A percentile compares a stretch with the other conserved stretches of the same genome.
Conservation (phyloP, 2,797 vertebrate species). For the Danio albolineatus region DNA sequence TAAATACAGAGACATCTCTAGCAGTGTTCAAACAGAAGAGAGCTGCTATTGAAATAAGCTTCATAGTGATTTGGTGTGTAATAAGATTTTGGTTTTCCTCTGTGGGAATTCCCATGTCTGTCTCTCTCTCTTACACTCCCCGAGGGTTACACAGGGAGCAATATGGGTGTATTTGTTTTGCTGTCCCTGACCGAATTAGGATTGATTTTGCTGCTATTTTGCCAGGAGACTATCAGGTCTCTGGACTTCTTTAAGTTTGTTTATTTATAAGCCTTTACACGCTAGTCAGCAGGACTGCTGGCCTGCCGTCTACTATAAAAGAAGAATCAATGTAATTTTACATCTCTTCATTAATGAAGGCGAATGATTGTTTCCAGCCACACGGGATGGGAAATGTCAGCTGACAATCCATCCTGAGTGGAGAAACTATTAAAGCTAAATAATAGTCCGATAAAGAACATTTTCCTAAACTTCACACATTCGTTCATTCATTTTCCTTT, state of each 20-base stretch:
- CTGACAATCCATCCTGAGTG: conserved; percentile 42
- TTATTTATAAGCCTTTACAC: conserved; percentile 80
- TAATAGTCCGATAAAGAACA: neutral
- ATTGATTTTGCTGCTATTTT: conserved; percentile 88
- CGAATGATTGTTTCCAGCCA: conserved; percentile 68
- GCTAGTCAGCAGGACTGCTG: conserved; percentile 77
- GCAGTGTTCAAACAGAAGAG: neutral
- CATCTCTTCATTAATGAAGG: conserved; percentile 71
- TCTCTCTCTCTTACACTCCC: conserved; percentile 58
- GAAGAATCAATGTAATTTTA: conserved; percentile 82
- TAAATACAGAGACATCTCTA: neutral
- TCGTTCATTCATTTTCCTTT: too few relatives aligned
- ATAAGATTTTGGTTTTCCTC: conserved; percentile 54
- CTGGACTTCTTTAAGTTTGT: conserved; percentile 84
- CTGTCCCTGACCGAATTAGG: conserved; percentile 89
- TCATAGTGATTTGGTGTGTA: conserved; percentile 49
- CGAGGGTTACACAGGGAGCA: conserved; percentile 73
- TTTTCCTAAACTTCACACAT: neutral
- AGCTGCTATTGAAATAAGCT: neutral
- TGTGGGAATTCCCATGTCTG: conserved; percentile 9
- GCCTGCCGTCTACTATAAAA: conserved; percentile 83
- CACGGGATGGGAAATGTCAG: conserved; percentile 72
- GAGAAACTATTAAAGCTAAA: conserved; percentile 38
- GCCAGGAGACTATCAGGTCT: conserved; percentile 80
- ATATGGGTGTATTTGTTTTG: conserved; percentile 85